Evolutionary conservation across 1,140 invertebrate species (phyloP).

Genomic region (Drosophila carrolli): DNA sequence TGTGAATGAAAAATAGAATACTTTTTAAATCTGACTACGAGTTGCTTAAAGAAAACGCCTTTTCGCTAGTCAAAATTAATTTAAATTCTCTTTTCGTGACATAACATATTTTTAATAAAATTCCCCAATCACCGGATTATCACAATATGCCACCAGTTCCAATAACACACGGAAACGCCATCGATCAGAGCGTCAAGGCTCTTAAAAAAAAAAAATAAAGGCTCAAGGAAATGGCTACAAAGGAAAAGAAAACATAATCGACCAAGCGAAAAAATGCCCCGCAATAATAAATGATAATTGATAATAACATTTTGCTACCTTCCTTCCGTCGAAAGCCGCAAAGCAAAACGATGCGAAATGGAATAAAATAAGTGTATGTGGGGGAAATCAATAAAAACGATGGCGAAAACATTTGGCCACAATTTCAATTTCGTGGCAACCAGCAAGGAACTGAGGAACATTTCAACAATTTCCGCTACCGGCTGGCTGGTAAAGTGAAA

Average conservation of each 20-base stretch:
- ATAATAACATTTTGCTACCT: constrained; percentile 78
- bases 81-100: constrained; percentile 4
- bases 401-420: constrained; percentile 75
- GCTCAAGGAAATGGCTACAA: constrained; percentile 30
- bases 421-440: constrained; percentile 70
- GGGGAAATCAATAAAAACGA: constrained; percentile 78
- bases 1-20: background rate
- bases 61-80: constrained; percentile 14
- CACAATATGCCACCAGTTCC: constrained; percentile 10
- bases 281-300: constrained; percentile 81
- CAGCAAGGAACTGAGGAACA: constrained; percentile 44
- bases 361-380: constrained; percentile 62
- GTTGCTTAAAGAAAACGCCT: background rate
- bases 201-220: constrained; percentile 15
- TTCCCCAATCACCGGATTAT: background rate
- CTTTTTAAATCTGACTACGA: background rate
- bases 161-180: constrained; percentile 10
- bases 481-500: constrained; percentile 47
- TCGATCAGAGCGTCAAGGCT: constrained; percentile 5
- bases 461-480: constrained; percentile 72
- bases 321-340: constrained; percentile 55
- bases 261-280: constrained; percentile 45
- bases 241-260: constrained; percentile 37
- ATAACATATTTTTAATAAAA: constrained; percentile 2
- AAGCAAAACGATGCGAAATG: constrained; percentile 8